Evolutionary conservation across 2,888 invertebrate genomes (phyloP).

Genomic region (Nomada ferruginata): DNA sequence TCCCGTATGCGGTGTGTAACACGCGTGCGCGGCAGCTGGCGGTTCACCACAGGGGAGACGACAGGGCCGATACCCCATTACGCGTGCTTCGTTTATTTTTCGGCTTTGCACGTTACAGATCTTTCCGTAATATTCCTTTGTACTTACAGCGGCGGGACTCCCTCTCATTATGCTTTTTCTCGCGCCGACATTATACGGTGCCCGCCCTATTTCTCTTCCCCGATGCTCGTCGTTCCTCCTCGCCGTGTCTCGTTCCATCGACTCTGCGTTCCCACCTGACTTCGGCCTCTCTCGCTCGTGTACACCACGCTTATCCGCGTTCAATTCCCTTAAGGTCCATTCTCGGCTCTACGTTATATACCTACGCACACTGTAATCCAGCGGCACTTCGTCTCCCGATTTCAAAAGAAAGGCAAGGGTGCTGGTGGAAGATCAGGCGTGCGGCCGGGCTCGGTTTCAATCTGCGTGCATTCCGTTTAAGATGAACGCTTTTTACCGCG

Average conservation of each 20-base stretch:
- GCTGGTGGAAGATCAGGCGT: conserved; percentile 8
- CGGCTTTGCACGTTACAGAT: conserved; percentile 69
- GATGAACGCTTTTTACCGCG: conserved; percentile 36
- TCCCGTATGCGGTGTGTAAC: conserved; percentile 63
- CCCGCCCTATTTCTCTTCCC: conserved; percentile 38
- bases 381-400: conserved; percentile 23
- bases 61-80: conserved; percentile 67
- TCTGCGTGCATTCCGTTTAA: conserved; percentile 50
- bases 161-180: conserved; percentile 69
- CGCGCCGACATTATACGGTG: conserved; percentile 56
- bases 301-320: conserved; percentile 1
- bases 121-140: conserved; percentile 69
- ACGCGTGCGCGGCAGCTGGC: conserved; percentile 54
- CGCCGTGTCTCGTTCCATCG: not conserved
- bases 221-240: conserved; percentile 12
- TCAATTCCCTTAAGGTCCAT: conserved; percentile 30
- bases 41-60: conserved; percentile 44
- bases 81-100: conserved; percentile 69
- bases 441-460: conserved; percentile 36
- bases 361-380: conserved; percentile 19
- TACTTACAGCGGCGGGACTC: conserved; percentile 61
- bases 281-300: not conserved
- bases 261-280: not conserved
- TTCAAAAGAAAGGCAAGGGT: conserved; percentile 17
- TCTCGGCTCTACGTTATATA: conserved; percentile 24